These are phyloP conservation scores for Gracilinanus agilis DNA, from an alignment of 2,113 vertebrate species.

Conservation along the genomic window DNA sequence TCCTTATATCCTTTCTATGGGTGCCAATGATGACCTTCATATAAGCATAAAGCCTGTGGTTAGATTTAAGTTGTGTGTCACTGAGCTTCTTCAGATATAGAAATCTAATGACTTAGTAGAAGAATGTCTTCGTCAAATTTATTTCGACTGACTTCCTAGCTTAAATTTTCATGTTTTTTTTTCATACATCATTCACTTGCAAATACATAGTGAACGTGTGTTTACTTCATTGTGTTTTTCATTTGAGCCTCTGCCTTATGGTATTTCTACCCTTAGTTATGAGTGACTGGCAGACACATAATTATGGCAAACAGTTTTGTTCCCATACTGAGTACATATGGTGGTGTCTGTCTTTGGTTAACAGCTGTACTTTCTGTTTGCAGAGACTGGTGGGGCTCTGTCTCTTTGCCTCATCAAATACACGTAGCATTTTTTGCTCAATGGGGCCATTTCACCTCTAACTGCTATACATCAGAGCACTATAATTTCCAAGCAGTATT, in stretches of 20 bases:
- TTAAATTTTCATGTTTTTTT: neutral
- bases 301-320: neutral
- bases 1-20: neutral
- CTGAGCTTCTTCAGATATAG: neutral
- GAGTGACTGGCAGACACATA: neutral
- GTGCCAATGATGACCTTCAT: neutral
- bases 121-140: neutral
- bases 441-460: neutral
- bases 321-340: neutral
- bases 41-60: neutral
- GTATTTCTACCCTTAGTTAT: neutral
- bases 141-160: neutral
- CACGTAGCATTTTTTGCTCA: neutral
- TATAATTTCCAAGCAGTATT: constrained; percentile 14
- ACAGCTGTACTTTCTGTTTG: constrained; percentile 19
- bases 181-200: neutral
- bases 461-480: neutral
- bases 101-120: neutral
- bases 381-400: constrained; percentile 12
- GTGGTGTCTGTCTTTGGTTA: constrained; percentile 12
- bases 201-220: neutral
- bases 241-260: neutral
- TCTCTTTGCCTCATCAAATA: neutral
- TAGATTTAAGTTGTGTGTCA: neutral
- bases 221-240: constrained; percentile 3